Evolutionary conservation across 2,797 vertebrate species (phyloP), one percentile per base, ranked within the genome.

Genomic region (Trachops cirrhosus): DNA sequence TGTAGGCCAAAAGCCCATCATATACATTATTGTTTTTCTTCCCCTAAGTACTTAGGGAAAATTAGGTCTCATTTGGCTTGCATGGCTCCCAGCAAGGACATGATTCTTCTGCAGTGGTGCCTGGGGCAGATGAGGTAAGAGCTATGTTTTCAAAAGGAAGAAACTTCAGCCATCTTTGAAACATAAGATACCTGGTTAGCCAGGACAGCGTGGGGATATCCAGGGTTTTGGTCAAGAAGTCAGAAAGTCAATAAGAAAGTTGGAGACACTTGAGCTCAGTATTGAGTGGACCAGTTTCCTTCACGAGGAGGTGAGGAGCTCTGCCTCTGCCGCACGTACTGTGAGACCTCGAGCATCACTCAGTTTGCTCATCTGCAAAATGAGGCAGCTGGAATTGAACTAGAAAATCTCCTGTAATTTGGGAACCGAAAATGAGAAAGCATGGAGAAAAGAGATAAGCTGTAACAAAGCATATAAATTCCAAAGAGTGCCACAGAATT

Each of bases 41-140:
- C 85, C 97, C 94, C 95, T 93, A 97, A 98, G 97, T 98, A 98
- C 98, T 98, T 98, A 98, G 74, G 29, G 93, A 97, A 98, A 98
- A 98, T 98, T 97, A 98, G 98, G 97, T 97, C 96, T 97, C 83
- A 96, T 97, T 98, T 98, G 98, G 98, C 97, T 97, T 91, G 89
- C 85, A 83, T 62, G 89, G 74, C 91, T 98, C 92, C 98, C 95
- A 96, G 97, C 97, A 97, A 98, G 98, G 97, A 97, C 93, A 91
- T 89, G 90, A 90, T 91, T 90, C 95, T 96, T 92, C 52, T 89
- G 50, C 64, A 95, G 93, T 75, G 94, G 92, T 96, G 90, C 78
- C 21, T 82, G 95, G 91, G 86, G 91, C 48, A 97, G 86, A 91
- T 97, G 97, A 94, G 78, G 83, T 74, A 80, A 97, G 71, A 85